Base-by-base conservation (phyloP, 2,797 vertebrate species). In the Pipistrellus nathusii region DNA sequence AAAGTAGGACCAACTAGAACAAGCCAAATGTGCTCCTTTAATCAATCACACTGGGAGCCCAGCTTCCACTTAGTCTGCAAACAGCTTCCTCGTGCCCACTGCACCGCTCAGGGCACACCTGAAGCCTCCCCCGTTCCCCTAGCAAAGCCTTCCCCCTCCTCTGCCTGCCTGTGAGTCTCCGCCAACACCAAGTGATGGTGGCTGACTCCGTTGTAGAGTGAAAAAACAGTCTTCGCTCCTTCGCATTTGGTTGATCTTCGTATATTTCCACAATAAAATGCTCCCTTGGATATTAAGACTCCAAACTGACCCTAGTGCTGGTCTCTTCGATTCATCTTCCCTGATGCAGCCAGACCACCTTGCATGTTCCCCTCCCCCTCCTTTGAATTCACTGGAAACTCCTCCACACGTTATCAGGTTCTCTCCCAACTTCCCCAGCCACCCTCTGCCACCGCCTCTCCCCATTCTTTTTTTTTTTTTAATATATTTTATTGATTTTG, bases 211-310 rank as follows among this genome's bases (percentile, higher is more conserved):
- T 88, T 41, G 10, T 68, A 46, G 2, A 59, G 32, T 23, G n/a
- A 59, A 4, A 66, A 90, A 90, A 85, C 6, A 88, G 44, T 18
- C 53, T 90, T 88, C 30, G 30, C 23, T 90, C 38, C 5, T 85
- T 85, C 35, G 30, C 11, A 21, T 73, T 81, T 64, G 44, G 8
- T 59, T 85, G 11, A 32, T 72, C n/a, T 73, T 73, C 66, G 21
- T 84, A 41, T 87, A 84, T 66, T 77, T 78, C 55, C 86, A 83
- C 62, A 64, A 62, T 69, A 91, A 88, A 85, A 81, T 55, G 32
- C 32, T 88, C 46, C 27, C 44, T 72, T 85, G 30, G 21, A 80
- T 59, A 78, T 48, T 21, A 87, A 55, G 78, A 71, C 46, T 85
- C 35, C 62, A 84, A 68, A 90, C 21, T 20, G 38, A 32, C 25